Conservation (phyloP, 2,797 vertebrate genomes). For the Gallirallus australis region DNA sequence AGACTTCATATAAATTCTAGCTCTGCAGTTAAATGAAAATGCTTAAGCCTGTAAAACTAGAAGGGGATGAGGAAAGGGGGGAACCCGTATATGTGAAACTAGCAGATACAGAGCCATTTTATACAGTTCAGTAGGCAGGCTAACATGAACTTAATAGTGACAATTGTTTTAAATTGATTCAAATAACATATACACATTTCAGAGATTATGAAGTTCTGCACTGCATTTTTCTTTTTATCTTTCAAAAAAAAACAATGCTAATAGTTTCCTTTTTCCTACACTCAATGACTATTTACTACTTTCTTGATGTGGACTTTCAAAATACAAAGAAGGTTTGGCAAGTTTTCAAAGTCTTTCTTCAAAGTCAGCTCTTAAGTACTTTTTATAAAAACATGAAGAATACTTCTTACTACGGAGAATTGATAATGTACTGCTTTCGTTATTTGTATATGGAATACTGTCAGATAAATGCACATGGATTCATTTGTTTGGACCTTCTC, state of each 20-base stretch:
- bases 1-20: conserved; percentile 32
- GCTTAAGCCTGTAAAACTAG: conserved; percentile 45
- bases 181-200: conserved; percentile 81
- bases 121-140: conserved; percentile 68
- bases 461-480: conserved; percentile 72
- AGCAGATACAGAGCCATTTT: conserved; percentile 70
- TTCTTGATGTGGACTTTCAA: conserved; percentile 85
- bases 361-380: conserved; percentile 81
- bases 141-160: conserved; percentile 70
- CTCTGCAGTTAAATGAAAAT: conserved; percentile 42
- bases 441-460: conserved; percentile 78
- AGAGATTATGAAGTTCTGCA: conserved; percentile 84
- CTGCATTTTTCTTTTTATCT: conserved; percentile 84
- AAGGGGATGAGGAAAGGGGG: conserved; percentile 10
- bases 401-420: conserved; percentile 77
- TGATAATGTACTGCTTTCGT: conserved; percentile 78
- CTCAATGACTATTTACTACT: conserved; percentile 81
- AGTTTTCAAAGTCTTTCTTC: conserved; percentile 83
- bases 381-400: conserved; percentile 83
- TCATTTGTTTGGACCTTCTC: conserved; percentile 70
- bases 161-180: conserved; percentile 81
- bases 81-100: conserved; percentile 34
- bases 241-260: conserved; percentile 87
- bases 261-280: conserved; percentile 87
- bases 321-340: conserved; percentile 86